Base-by-base conservation (phyloP, 2,888 invertebrate species). In the Agrochola lychnidis region DNA sequence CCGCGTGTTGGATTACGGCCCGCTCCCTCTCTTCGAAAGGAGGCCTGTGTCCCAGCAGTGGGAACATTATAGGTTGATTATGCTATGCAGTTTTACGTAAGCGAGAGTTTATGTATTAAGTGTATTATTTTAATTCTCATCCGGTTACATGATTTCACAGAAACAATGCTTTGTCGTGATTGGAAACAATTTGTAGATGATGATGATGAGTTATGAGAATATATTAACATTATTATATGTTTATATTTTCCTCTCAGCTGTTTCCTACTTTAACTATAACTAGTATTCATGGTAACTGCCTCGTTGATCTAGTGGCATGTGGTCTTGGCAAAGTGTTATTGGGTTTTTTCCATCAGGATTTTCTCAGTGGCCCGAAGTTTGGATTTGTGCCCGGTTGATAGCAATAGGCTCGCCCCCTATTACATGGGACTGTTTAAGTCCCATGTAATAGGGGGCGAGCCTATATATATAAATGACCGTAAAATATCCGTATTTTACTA, bases 141-240 rank as follows among this genome's bases (percentile, higher is more conserved):
- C 72, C 72, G 70, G 70, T 42, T 42, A 22, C 71, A 70, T 70
- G 72, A 42, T 42, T 70, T 72, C 72, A 22, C 42, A 69, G 16
- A 70, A 73, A 73, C 56, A 56, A 56, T 56, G 42, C 16, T 22
- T 70, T 73, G n/a, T 3, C 72, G 72, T 73, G 71, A 70, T 56
- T 56, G 53, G n/a, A 56, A 70, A 72, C 70, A 42, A 70, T 70
- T 73, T n/a, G 71, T 30, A 16, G 30, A 30, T 16, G 42, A 56
- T 70, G 30, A 30, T 16, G 42, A 56, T 70, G 69, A 56, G 53
- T 72, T 70, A 42, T 16, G 56, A 56, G 56, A 70, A 69, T 42
- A 19, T 25, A 19, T 25, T 2, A 56, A 30, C 30, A 30, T 70
- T 56, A 16, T 53, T 16, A n/a, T n/a, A 10, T 70, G 25, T 53